A percentile compares a stretch with the other conserved stretches of the same genome.
Evolutionary conservation across 2,113 vertebrate genomes (phyloP).

Genomic region (Notiomystis cincta): DNA sequence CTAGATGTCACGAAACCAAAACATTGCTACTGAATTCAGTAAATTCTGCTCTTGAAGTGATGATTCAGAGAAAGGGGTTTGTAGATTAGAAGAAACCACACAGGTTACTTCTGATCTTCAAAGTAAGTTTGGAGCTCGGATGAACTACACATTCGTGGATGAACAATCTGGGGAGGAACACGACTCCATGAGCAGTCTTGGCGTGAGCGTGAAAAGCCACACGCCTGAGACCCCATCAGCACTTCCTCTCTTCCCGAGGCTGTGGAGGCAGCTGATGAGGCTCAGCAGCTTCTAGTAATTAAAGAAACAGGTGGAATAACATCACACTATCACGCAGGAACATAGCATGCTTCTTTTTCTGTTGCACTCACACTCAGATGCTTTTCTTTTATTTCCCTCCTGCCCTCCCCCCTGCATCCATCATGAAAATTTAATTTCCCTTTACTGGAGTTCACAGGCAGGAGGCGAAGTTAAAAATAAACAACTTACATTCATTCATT

Average conservation of each 20-base stretch:
- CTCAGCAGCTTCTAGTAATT: constrained; percentile 22
- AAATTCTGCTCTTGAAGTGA: neutral
- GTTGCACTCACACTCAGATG: neutral
- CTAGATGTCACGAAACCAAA: neutral
- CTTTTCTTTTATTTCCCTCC: neutral
- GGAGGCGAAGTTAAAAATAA: constrained; percentile 29
- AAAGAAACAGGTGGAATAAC: constrained; percentile 44
- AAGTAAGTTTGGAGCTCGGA: neutral
- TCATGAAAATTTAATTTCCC: neutral
- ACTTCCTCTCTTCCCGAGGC: neutral
- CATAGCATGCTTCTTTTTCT: neutral
- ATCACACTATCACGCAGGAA: neutral
- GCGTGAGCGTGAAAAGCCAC: neutral
- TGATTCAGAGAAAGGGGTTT: neutral
- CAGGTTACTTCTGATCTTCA: constrained; percentile 11
- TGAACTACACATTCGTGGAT: neutral
- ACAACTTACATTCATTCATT: neutral
- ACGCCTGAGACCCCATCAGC: neutral
- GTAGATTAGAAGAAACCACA: neutral
- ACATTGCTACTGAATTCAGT: neutral
- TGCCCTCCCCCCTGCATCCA: neutral
- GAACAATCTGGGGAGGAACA: neutral
- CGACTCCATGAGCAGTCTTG: rapidly evolving
- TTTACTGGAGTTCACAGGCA: neutral
- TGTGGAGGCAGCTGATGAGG: neutral